Evolutionary conservation across 2,797 vertebrate genomes (phyloP).

Genomic region (Molossus alvarezi): DNA sequence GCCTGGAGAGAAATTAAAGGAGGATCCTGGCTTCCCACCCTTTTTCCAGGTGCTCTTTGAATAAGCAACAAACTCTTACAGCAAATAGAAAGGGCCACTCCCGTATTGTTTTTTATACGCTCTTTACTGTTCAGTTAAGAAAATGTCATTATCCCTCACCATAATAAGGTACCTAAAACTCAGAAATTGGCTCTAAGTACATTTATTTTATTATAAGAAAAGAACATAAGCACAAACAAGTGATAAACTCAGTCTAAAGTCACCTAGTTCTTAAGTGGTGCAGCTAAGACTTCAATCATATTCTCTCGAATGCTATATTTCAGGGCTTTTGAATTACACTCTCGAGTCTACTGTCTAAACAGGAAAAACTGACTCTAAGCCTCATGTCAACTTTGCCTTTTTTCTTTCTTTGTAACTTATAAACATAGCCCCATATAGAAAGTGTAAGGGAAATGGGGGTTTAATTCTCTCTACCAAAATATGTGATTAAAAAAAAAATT

Average conservation of each 20-base stretch:
- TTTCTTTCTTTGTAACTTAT: neutral
- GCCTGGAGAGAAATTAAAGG: neutral
- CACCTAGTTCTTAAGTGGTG: neutral
- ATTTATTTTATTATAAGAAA: slow-evolving; percentile 26
- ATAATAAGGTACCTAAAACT: slow-evolving; percentile 18
- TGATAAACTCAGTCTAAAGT: neutral
- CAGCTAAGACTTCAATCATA: neutral
- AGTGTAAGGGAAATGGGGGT: neutral
- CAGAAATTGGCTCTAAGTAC: neutral
- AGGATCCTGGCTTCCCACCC: neutral
- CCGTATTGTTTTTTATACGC: neutral
- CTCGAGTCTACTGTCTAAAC: neutral
- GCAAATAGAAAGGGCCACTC: neutral
- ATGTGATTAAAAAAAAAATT: neutral
- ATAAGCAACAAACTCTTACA: neutral
- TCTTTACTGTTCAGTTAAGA: neutral
- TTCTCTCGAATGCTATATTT: neutral
- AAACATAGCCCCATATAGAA: neutral
- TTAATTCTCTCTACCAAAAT: neutral
- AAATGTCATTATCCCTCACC: neutral
- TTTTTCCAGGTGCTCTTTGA: neutral
- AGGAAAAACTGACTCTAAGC: neutral
- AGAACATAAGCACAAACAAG: neutral
- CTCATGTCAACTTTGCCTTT: neutral
- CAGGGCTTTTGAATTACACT: neutral